Evolutionary conservation across 2,797 vertebrate species (phyloP), one percentile per base, ranked within the genome.

Genomic region (Nothura maculosa): DNA sequence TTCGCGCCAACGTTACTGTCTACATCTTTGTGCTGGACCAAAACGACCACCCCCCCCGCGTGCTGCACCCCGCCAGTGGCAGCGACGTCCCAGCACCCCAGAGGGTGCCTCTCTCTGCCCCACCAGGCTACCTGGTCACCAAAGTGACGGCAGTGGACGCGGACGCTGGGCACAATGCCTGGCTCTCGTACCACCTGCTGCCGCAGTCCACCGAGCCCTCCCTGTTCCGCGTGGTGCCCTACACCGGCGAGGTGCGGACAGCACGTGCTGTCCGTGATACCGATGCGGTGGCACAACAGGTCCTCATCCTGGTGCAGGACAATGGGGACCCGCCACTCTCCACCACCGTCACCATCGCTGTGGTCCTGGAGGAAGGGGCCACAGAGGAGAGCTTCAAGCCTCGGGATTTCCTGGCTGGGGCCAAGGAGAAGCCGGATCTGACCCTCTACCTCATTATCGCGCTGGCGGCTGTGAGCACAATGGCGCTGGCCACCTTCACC

Each of bases 371-470:
- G 81, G 99, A 99, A 77, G 98, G 97, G 67, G 83, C 87, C 28
- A 55, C 57, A 3, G 98, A 98, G 42, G 97, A 97, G 64, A 90
- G 93, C 45, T 95, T 97, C 81, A 97, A 97, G 66, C 97, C 98
- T 81, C 97, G 88, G 28, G 98, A 98, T 87, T 98, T 98, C 85
- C 97, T 98, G 75, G 96, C 97, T 36, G 94, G 97, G 54, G 97
- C 98, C 60, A 97, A 97, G 36, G 98, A 98, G 92, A 98, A 98
- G 92, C 98, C 98, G 0, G 98, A 99, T 85, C 97, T 99, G 73
- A 99, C 99, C 47, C 95, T 99, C 85, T 99, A 99, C 97, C 98
- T 99, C 86, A 99, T 99, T 73, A 98, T 99, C n/a, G 98, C 99
- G 1, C 95, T 99, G 48, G 99, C 98, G 28, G 98, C 98, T 4